A percentile compares a stretch with the other conserved stretches of the same genome.
Evolutionary conservation across 2,888 invertebrate genomes (phyloP).

Genomic region (Ligdia adustata): DNA sequence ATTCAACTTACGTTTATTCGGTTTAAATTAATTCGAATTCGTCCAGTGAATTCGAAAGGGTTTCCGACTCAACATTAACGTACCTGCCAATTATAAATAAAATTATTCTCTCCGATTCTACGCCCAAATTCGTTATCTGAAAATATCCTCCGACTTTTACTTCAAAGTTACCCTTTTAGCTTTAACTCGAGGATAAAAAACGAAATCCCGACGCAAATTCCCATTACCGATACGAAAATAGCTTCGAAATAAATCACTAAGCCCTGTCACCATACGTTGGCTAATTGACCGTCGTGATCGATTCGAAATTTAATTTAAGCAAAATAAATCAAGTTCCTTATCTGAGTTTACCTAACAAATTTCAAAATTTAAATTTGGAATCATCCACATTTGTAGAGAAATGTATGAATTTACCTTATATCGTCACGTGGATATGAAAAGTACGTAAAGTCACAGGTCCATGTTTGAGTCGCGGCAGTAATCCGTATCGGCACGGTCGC

Average conservation of each 20-base stretch:
- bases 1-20: conserved; percentile 7
- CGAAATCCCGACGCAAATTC: conserved; percentile 7
- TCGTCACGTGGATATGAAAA: conserved; percentile 40
- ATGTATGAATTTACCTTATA: conserved; percentile 43
- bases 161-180: neutral
- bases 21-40: conserved; percentile 1
- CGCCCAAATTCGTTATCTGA: too few relatives aligned
- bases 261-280: conserved; percentile 26
- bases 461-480: conserved; percentile 39
- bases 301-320: conserved; percentile 21
- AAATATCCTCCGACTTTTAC: too few relatives aligned
- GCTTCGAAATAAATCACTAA: conserved; percentile 26
- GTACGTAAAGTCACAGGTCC: conserved; percentile 45
- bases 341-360: too few relatives aligned
- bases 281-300: conserved; percentile 28
- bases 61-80: too few relatives aligned
- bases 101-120: too few relatives aligned
- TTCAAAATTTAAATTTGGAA: too few relatives aligned
- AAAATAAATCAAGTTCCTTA: too few relatives aligned
- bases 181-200: conserved; percentile 4
- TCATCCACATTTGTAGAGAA: too few relatives aligned
- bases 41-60: neutral
- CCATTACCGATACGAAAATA: conserved; percentile 27
- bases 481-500: conserved; percentile 51
- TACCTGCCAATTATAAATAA: too few relatives aligned